Percentiles rank a stretch among this genome's conserved stretches.
These are phyloP conservation scores for Microctonus aethiopoides DNA, from an alignment of 2,888 invertebrate species.

Conservation along the genomic window DNA sequence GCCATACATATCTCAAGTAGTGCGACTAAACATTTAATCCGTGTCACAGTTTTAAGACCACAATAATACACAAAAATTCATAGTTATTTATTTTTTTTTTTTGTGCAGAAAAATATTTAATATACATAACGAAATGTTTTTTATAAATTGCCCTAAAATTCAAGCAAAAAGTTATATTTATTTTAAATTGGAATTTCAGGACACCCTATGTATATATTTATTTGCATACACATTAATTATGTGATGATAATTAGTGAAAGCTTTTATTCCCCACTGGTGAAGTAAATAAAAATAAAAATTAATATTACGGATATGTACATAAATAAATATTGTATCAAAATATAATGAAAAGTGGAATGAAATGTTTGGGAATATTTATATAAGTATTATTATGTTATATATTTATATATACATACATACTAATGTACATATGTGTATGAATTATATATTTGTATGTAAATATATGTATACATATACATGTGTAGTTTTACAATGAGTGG, in stretches of 20 bases:
- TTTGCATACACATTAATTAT: neutral
- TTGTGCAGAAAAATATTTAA: neutral
- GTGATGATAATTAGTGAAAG: constrained; percentile 19
- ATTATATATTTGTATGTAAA: neutral
- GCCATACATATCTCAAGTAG: too few species aligned
- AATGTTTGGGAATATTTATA: neutral
- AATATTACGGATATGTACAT: too few species aligned
- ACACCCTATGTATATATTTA: too few species aligned
- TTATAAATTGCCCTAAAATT: too few species aligned
- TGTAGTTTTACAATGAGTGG: neutral
- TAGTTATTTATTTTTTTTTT: neutral
- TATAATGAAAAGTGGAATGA: neutral
- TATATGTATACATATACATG: constrained; percentile 4
- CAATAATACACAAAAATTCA: neutral
- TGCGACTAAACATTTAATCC: too few species aligned
- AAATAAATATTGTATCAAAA: neutral
- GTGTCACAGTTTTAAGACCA: neutral
- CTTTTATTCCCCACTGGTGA: constrained; percentile 13
- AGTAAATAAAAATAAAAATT: neutral
- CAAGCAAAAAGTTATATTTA: too few species aligned
- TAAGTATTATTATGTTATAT: neutral
- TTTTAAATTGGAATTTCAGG: too few species aligned
- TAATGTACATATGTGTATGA: neutral
- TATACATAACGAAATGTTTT: neutral
- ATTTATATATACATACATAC: neutral